Conservation (phyloP, 2,797 vertebrate genomes). For the Mareca penelope region DNA sequence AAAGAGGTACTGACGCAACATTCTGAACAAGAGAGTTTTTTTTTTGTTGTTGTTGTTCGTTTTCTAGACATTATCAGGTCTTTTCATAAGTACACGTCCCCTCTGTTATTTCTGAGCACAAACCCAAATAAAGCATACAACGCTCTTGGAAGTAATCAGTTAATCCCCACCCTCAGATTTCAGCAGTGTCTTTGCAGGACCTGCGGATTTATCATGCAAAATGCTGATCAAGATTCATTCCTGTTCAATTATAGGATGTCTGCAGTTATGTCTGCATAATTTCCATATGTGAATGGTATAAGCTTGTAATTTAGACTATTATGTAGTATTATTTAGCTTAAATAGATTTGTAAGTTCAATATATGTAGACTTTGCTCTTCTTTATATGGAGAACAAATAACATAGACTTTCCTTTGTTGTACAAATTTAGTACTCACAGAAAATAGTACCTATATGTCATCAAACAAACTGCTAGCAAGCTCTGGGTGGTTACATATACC, state of each 20-base stretch:
- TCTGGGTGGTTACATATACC: rapidly evolving
- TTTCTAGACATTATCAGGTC: neutral
- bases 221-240: neutral
- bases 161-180: neutral
- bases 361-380: neutral
- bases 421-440: neutral
- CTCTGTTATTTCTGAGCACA: neutral
- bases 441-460: neutral
- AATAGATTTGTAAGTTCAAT: neutral
- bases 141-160: neutral
- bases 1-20: neutral
- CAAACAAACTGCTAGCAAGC: neutral
- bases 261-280: neutral
- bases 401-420: neutral
- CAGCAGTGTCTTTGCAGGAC: neutral
- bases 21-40: neutral
- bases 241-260: neutral
- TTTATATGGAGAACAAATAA: neutral
- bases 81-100: neutral
- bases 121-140: neutral
- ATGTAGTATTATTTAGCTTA: neutral
- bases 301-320: neutral
- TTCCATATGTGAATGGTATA: neutral
- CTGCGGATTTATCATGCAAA: neutral
- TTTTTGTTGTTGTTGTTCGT: neutral